Percentiles rank a stretch among this genome's conserved stretches.
Evolutionary conservation across 2,113 vertebrate genomes (phyloP).

Genomic region (Mobula hypostoma): DNA sequence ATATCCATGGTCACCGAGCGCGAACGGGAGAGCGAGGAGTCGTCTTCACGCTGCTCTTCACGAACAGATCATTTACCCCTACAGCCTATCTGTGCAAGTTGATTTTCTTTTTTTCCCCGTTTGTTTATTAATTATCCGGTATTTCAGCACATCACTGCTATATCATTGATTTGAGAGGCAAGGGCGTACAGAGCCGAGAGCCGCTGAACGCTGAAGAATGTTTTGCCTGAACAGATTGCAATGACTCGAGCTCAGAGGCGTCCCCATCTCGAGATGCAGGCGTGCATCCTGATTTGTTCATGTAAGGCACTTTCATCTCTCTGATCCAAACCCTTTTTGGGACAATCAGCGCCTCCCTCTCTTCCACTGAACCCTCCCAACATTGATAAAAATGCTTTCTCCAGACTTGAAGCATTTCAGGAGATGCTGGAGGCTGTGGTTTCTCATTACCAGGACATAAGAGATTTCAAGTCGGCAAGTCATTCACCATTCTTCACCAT

Average conservation of each 20-base stretch:
- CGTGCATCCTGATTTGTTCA: conserved; percentile 31
- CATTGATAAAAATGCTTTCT: neutral
- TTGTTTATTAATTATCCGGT: neutral
- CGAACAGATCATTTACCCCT: neutral
- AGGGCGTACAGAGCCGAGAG: neutral
- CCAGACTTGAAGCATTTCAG: too few species aligned
- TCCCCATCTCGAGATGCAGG: neutral
- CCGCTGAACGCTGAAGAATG: neutral
- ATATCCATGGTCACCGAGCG: conserved; percentile 62
- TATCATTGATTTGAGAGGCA: neutral
- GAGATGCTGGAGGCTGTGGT: neutral
- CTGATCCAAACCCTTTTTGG: neutral
- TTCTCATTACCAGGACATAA: neutral
- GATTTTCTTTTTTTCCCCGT: neutral
- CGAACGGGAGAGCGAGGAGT: conserved; percentile 22
- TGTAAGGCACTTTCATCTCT: conserved; percentile 15
- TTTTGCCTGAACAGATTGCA: neutral
- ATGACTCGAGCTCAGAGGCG: neutral
- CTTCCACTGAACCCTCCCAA: neutral
- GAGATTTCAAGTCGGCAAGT: too few species aligned
- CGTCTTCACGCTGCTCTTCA: neutral
- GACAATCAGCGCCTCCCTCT: neutral
- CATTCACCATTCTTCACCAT: too few species aligned
- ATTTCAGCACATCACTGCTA: conserved; percentile 18
- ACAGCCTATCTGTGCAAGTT: neutral